Evolutionary conservation across 2,888 invertebrate species (phyloP).

Genomic region (Laothoe populi): DNA sequence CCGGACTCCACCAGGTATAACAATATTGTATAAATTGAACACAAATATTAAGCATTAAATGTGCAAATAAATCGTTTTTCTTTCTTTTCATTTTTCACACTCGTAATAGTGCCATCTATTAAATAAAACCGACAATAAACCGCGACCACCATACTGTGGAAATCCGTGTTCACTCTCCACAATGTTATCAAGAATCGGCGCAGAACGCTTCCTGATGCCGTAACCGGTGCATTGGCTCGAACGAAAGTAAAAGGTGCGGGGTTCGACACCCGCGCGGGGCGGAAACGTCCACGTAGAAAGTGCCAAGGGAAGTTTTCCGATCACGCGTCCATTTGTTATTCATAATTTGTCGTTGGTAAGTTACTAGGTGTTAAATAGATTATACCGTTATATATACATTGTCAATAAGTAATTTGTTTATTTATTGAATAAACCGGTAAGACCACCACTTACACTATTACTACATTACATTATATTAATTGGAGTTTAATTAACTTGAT

Average conservation of each 20-base stretch:
- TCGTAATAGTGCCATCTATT: not conserved
- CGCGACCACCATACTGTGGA: not conserved
- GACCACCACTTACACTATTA: too few species aligned
- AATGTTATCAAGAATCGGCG: conserved; percentile 7
- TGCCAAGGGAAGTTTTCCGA: conserved; percentile 45
- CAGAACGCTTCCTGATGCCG: conserved; percentile 25
- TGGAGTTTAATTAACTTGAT: too few species aligned
- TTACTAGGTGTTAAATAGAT: conserved; percentile 10
- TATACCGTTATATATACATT: too few species aligned
- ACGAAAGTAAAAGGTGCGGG: conserved; percentile 42
- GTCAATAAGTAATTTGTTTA: too few species aligned
- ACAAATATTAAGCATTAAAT: too few species aligned
- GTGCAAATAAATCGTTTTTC: too few species aligned
- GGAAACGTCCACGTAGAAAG: conserved; percentile 48
- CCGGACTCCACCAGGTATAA: too few species aligned
- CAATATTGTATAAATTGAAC: too few species aligned
- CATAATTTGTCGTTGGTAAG: not conserved
- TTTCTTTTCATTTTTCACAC: too few species aligned
- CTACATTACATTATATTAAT: too few species aligned
- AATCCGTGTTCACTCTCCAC: not conserved
- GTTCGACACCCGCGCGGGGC: conserved; percentile 38
- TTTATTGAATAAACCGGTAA: too few species aligned
- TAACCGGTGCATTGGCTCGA: conserved; percentile 27
- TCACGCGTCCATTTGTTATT: conserved; percentile 38
- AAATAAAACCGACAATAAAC: not conserved